Evolutionary conservation across 2,888 invertebrate genomes (phyloP).

Genomic region (Pandemis heparana): DNA sequence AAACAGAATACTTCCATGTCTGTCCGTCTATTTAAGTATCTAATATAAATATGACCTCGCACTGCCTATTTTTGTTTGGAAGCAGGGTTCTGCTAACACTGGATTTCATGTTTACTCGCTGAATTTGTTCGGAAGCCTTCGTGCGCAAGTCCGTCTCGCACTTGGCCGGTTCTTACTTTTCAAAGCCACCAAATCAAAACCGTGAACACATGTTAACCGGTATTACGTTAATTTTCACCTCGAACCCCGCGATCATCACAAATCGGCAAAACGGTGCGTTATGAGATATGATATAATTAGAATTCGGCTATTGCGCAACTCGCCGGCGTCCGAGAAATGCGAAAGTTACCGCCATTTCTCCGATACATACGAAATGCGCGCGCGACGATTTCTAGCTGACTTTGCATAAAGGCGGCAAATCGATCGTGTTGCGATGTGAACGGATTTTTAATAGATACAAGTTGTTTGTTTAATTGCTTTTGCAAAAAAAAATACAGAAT

Average conservation of each 20-base stretch:
- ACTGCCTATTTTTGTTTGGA: too few relatives aligned
- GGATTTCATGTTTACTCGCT: too few relatives aligned
- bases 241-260: slow-evolving; percentile 31
- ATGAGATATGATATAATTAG: slow-evolving; percentile 60
- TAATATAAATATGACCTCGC: too few relatives aligned
- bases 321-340: slow-evolving; percentile 60
- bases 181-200: background rate
- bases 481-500: too few relatives aligned
- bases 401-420: slow-evolving; percentile 56
- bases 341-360: slow-evolving; percentile 71
- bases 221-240: slow-evolving; percentile 26
- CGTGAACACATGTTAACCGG: background rate
- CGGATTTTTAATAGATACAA: background rate
- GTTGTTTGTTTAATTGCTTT: background rate
- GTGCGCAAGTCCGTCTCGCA: too few relatives aligned
- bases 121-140: too few relatives aligned
- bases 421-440: slow-evolving; percentile 2
- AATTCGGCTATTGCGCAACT: slow-evolving; percentile 60
- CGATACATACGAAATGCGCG: slow-evolving; percentile 53
- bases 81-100: too few relatives aligned
- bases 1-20: too few relatives aligned
- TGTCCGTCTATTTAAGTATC: too few relatives aligned
- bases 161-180: background rate
- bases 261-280: slow-evolving; percentile 43
- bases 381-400: slow-evolving; percentile 67